These are phyloP conservation scores for Nanger granti DNA, from an alignment of 2,113 vertebrate species.

Conservation along the genomic window DNA sequence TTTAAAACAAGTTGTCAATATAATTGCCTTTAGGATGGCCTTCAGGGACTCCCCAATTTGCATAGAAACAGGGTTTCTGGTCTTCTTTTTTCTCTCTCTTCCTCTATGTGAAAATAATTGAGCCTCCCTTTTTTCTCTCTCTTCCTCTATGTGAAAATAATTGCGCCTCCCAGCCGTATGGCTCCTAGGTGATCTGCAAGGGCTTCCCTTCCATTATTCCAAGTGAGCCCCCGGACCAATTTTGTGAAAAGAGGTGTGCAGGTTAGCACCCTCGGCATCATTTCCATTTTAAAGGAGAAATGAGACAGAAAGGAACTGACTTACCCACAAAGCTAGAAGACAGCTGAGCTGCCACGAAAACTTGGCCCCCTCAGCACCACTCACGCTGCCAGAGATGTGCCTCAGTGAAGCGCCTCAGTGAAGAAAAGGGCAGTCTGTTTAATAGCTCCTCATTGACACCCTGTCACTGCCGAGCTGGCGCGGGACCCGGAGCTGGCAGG, in stretches of 20 bases:
- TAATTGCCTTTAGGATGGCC: not conserved
- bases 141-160: not conserved
- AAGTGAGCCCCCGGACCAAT: not conserved
- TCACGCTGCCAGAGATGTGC: conserved; percentile 63
- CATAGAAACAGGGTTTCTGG: not conserved
- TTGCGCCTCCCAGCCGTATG: not conserved
- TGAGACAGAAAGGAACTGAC: conserved; percentile 29
- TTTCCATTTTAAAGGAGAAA: conserved; percentile 30
- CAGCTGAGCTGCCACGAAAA: conserved; percentile 65
- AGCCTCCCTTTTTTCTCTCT: not conserved
- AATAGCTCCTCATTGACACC: conserved; percentile 72
- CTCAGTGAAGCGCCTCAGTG: conserved; percentile 61
- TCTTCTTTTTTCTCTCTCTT: not conserved
- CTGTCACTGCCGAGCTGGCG: conserved; percentile 70
- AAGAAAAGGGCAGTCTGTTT: conserved; percentile 75
- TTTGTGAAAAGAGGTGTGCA: not conserved
- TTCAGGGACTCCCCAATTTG: not conserved
- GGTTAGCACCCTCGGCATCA: not conserved
- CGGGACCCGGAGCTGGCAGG: conserved; percentile 60
- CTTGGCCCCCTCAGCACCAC: conserved; percentile 47
- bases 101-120: not conserved
- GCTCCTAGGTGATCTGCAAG: not conserved
- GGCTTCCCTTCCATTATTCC: not conserved
- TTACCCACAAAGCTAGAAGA: conserved; percentile 58
- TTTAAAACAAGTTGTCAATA: not conserved